Conservation (phyloP, 2,113 vertebrate genomes). For the Thomomys bottae region DNA sequence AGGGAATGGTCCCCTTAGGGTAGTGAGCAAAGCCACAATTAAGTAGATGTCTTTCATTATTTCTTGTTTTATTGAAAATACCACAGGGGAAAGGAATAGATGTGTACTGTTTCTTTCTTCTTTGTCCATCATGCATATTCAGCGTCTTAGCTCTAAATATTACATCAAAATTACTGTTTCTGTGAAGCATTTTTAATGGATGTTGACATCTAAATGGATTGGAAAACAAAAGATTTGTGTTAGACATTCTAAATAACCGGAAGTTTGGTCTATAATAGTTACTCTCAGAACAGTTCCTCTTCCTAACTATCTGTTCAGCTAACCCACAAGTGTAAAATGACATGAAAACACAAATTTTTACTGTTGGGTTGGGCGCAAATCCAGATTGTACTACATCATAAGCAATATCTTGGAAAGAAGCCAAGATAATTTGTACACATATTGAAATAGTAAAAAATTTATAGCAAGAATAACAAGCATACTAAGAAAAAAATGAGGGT, state of each 20-base stretch:
- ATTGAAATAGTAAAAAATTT: constrained; percentile 9
- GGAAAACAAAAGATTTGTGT: constrained; percentile 13
- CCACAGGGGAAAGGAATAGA: background rate
- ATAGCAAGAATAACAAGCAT: background rate
- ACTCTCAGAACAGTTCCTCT: background rate
- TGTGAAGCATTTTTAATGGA: background rate
- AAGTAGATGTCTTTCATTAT: background rate
- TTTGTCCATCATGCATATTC: constrained; percentile 14
- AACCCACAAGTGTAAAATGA: background rate
- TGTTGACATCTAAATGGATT: constrained; percentile 28
- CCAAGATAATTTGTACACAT: constrained; percentile 1
- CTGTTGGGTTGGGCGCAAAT: background rate
- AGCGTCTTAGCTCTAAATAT: background rate
- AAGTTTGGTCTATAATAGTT: constrained; percentile 17
- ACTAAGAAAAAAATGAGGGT: background rate
- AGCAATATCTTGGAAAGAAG: background rate
- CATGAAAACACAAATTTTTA: background rate
- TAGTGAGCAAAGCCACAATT: background rate
- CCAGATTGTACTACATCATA: background rate
- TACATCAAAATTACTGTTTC: constrained; percentile 32
- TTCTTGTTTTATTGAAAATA: background rate
- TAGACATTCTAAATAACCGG: constrained; percentile 16
- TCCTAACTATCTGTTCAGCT: constrained; percentile 36
- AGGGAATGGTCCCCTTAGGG: background rate
- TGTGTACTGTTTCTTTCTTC: constrained; percentile 24